Evolutionary conservation across 1,140 invertebrate genomes (phyloP).

Genomic region (Glossosoma conforme): DNA sequence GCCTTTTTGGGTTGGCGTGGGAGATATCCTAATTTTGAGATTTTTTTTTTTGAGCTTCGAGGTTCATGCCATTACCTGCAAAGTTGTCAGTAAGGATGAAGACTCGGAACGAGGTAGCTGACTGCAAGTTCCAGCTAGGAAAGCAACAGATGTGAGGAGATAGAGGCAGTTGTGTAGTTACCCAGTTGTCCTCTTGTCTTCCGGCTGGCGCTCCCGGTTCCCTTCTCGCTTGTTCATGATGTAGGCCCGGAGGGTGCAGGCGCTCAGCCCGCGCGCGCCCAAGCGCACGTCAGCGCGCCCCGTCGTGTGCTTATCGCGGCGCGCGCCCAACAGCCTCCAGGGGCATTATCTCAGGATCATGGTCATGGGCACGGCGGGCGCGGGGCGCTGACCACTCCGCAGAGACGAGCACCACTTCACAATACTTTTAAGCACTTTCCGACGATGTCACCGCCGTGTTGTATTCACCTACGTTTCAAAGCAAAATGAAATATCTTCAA

Average conservation of each 20-base stretch:
- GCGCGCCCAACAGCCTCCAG: constrained; percentile 4
- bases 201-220: constrained; percentile 47
- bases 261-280: constrained; percentile 31
- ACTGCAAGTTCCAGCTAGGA: too few relatives aligned
- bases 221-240: constrained; percentile 51
- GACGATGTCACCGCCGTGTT: too few relatives aligned
- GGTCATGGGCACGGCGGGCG: not conserved
- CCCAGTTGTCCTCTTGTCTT: constrained; percentile 48
- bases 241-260: constrained; percentile 42
- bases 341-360: constrained; percentile 24
- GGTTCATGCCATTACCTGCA: too few relatives aligned
- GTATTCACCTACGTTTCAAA: too few relatives aligned
- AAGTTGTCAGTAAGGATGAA: too few relatives aligned
- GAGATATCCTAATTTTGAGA: too few relatives aligned
- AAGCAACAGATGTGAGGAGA: too few relatives aligned
- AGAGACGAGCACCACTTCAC: not conserved
- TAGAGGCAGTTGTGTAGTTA: constrained; percentile 33
- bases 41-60: too few relatives aligned
- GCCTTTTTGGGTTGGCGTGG: too few relatives aligned
- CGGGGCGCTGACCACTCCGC: not conserved
- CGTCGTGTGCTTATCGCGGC: constrained; percentile 1
- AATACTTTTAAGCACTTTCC: too few relatives aligned
- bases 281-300: constrained; percentile 26
- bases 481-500: too few relatives aligned
- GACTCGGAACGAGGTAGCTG: too few relatives aligned